Conservation (phyloP, 2,888 invertebrate genomes). For the Prenolepis imparis region DNA sequence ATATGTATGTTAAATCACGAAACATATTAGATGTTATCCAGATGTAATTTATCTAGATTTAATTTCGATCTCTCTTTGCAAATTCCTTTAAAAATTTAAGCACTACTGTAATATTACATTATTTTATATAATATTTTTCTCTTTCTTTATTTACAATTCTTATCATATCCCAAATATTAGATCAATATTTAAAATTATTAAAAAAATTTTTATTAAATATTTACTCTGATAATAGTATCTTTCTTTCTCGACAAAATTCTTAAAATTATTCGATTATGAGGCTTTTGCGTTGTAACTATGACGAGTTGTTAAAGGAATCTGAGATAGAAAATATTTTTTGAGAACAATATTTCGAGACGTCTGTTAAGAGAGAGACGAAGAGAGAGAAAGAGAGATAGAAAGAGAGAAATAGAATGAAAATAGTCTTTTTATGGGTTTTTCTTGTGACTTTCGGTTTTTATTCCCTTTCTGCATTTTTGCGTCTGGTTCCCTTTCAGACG, state of each 20-base stretch:
- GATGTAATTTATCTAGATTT: background rate
- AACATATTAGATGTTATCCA: background rate
- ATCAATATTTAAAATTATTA: background rate
- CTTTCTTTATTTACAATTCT: background rate
- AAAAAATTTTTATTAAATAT: background rate
- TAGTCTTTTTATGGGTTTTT: slow-evolving; percentile 11
- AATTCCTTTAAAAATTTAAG: background rate
- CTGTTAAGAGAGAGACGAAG: background rate
- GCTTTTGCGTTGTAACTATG: background rate
- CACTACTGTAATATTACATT: background rate
- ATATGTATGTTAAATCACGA: background rate
- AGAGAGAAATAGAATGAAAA: background rate
- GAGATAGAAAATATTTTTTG: background rate
- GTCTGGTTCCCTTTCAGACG: slow-evolving; percentile 30
- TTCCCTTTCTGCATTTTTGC: slow-evolving; percentile 34
- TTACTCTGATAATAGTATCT: background rate
- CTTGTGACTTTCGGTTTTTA: slow-evolving; percentile 29
- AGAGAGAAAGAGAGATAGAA: background rate
- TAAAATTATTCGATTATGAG: background rate
- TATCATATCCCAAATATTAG: background rate
- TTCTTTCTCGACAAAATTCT: background rate
- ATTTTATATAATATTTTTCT: background rate
- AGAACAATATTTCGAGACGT: slow-evolving; percentile 11
- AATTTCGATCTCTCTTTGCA: background rate
- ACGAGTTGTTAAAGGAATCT: background rate